Evolutionary conservation across 2,113 vertebrate species (phyloP).

Genomic region (Cairina moschata): DNA sequence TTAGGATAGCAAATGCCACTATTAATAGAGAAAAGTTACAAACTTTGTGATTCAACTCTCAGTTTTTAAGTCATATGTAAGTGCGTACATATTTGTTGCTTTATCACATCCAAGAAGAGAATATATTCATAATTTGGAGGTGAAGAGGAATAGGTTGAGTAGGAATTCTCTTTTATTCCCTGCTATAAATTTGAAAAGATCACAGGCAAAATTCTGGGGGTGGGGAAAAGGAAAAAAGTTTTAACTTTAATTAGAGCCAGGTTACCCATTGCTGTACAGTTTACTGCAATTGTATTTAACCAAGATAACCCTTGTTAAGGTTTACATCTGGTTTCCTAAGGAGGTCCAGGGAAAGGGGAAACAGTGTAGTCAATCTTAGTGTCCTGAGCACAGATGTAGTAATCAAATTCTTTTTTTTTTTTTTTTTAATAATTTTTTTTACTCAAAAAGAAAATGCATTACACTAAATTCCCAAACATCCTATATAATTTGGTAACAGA

Average conservation of each 20-base stretch:
- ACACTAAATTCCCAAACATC: neutral
- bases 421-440: neutral
- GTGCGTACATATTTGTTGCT: neutral
- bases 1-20: neutral
- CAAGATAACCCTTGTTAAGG: constrained; percentile 51
- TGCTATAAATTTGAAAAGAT: constrained; percentile 54
- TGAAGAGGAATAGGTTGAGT: neutral
- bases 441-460: neutral
- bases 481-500: neutral
- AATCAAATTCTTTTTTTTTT: neutral
- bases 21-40: neutral
- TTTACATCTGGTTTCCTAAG: constrained; percentile 55
- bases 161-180: constrained; percentile 9
- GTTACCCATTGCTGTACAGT: constrained; percentile 20
- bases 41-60: neutral
- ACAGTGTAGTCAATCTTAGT: neutral
- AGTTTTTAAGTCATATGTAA: neutral
- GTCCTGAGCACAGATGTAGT: neutral
- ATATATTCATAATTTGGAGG: neutral
- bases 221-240: constrained; percentile 19
- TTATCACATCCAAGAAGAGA: neutral
- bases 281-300: constrained; percentile 56
- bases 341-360: constrained; percentile 7
- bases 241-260: constrained; percentile 63
- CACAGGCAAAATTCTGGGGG: neutral